Evolutionary conservation across 2,113 vertebrate genomes (phyloP).

Genomic region (Pitta sordida): DNA sequence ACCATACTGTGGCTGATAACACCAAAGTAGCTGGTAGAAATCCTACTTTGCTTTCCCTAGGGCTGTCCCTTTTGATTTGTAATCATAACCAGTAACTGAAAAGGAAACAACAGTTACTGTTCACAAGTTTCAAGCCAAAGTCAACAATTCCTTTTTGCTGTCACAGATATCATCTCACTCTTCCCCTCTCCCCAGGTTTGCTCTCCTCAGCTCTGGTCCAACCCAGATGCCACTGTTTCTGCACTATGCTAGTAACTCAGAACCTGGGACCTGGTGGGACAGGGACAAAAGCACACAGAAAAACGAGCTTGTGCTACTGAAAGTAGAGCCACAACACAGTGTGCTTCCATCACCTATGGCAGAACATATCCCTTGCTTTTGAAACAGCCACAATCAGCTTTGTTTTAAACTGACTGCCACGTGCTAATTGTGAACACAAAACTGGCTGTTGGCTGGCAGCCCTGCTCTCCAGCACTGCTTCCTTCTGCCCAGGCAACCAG

Average conservation of each 20-base stretch:
- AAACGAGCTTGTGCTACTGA: neutral
- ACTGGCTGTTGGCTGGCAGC: neutral
- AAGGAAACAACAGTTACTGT: neutral
- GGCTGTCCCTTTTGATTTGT: neutral
- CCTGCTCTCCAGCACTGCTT: neutral
- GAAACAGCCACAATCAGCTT: neutral
- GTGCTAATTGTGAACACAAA: neutral
- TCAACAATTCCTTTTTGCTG: neutral
- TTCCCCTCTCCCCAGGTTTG: neutral
- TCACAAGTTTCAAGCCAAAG: neutral
- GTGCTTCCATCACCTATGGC: neutral
- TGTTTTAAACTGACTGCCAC: neutral
- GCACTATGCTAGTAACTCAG: neutral
- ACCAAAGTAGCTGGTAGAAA: neutral
- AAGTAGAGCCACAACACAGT: accelerated
- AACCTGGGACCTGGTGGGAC: neutral
- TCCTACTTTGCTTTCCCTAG: neutral
- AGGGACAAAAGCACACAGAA: neutral
- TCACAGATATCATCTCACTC: neutral
- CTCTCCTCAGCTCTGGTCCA: neutral
- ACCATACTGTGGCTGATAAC: neutral
- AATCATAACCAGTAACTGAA: neutral
- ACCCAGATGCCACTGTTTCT: neutral
- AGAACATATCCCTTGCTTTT: accelerated
- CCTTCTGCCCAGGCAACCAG: neutral